Conservation (phyloP, 2,888 invertebrate genomes). For the Achlya flavicornis region DNA sequence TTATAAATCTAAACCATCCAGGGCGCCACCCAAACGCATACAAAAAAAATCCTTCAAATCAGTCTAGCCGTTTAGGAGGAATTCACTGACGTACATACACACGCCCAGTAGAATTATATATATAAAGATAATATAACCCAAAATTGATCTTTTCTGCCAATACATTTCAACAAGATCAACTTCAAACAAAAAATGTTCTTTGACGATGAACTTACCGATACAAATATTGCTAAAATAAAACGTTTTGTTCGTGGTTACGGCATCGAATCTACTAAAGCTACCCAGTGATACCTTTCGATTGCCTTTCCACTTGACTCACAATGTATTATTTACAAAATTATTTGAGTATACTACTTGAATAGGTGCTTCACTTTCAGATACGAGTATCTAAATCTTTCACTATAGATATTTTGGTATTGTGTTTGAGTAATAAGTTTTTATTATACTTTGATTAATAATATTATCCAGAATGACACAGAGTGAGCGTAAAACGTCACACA, state of each 20-base stretch:
- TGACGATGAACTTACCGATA: slow-evolving; percentile 4
- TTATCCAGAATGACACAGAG: no score
- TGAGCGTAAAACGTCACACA: no score
- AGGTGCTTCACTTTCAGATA: not conserved
- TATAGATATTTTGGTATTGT: not conserved
- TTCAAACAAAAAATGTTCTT: slow-evolving; percentile 8
- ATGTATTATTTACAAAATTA: not conserved
- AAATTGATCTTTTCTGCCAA: not conserved
- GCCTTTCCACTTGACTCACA: not conserved
- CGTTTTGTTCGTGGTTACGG: not conserved
- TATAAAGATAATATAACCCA: not conserved
- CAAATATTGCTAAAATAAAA: slow-evolving; percentile 2
- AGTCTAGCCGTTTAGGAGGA: no score
- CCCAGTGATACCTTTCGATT: slow-evolving; percentile 2
- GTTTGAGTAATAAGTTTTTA: not conserved
- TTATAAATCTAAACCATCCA: no score
- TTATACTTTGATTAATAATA: no score
- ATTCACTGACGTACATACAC: no score
- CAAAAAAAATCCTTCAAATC: no score
- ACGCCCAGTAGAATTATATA: no score
- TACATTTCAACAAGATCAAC: slow-evolving; percentile 6
- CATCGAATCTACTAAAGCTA: not conserved
- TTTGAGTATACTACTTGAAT: not conserved
- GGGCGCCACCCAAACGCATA: no score
- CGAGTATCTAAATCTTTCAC: not conserved